phyloP scores from a whole-genome alignment of 2,888 invertebrate species.

The Lasioglossum calceatum region DNA sequence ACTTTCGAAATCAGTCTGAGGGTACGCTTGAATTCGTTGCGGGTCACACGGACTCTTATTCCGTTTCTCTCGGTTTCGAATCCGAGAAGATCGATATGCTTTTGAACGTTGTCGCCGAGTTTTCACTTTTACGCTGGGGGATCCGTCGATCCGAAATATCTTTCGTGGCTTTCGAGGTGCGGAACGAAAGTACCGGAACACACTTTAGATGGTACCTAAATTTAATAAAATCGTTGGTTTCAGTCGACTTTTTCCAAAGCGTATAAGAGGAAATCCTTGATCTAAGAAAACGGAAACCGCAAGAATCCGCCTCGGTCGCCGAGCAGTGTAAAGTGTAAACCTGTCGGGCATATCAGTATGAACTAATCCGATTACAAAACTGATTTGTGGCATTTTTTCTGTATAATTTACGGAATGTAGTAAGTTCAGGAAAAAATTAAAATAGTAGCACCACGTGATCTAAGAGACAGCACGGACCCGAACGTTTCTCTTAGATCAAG shows the following conservation, averaged over 20 bases:
- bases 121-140: neutral
- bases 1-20: slow-evolving; percentile 58
- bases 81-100: slow-evolving; percentile 20
- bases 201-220: neutral
- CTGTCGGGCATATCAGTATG: too few species aligned
- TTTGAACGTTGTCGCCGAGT: neutral
- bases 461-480: too few species aligned
- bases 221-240: neutral
- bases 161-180: neutral
- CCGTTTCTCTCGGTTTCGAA: slow-evolving; percentile 4
- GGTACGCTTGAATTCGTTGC: slow-evolving; percentile 34
- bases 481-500: too few species aligned
- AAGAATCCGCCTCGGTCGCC: too few species aligned
- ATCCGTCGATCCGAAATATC: neutral
- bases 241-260: neutral
- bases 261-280: neutral
- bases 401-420: too few species aligned
- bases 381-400: too few species aligned
- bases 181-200: neutral
- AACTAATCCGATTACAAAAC: too few species aligned
- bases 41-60: neutral
- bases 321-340: too few species aligned
- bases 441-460: too few species aligned
- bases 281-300: too few species aligned
- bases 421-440: too few species aligned